Percentiles rank a stretch among this genome's conserved stretches.
These are phyloP conservation scores for Drosophila kanekoi DNA, from an alignment of 2,888 invertebrate species.

Conservation along the genomic window DNA sequence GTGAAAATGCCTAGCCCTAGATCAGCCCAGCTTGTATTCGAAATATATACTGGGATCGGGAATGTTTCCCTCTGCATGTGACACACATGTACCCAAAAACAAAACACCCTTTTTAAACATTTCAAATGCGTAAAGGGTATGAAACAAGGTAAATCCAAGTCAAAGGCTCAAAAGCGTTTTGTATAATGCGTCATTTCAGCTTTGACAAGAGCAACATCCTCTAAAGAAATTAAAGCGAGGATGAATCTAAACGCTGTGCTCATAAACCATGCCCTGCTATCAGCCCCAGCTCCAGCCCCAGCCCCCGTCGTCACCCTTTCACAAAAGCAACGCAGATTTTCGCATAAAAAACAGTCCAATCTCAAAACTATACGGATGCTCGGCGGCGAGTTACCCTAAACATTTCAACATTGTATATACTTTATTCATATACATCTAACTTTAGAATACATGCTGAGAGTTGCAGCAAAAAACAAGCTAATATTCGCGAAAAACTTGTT, in stretches of 20 bases:
- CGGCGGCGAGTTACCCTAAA: background rate
- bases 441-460: too few relatives aligned
- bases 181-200: conserved; percentile 55
- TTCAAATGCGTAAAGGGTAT: too few relatives aligned
- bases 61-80: too few relatives aligned
- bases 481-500: too few relatives aligned
- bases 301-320: background rate
- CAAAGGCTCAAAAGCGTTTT: conserved; percentile 32
- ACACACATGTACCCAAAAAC: too few relatives aligned
- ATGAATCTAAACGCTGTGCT: conserved; percentile 11
- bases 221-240: conserved; percentile 43
- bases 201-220: conserved; percentile 31
- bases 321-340: background rate
- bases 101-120: too few relatives aligned
- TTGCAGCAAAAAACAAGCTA: too few relatives aligned
- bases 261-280: background rate
- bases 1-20: too few relatives aligned
- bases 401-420: too few relatives aligned
- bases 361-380: background rate
- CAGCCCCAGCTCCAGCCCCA: background rate
- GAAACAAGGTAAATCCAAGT: conserved; percentile 4
- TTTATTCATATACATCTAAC: too few relatives aligned
- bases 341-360: background rate
- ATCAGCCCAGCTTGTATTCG: too few relatives aligned
- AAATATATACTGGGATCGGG: too few relatives aligned